Percentiles rank a stretch among this genome's conserved stretches.
Evolutionary conservation across 2,113 vertebrate species (phyloP).

Genomic region (Lepus americanus): DNA sequence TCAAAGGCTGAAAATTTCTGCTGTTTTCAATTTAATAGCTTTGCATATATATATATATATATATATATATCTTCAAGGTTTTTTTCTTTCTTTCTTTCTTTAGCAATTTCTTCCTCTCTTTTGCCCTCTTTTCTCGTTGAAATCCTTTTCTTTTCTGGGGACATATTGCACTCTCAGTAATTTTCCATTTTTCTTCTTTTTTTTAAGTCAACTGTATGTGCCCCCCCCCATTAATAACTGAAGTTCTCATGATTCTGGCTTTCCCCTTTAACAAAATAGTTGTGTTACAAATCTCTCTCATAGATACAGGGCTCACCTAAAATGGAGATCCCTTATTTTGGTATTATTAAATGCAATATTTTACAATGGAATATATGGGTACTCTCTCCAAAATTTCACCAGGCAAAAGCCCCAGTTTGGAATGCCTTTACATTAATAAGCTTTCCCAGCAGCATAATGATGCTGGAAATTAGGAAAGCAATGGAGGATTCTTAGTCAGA

Average conservation of each 20-base stretch:
- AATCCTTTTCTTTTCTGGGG: constrained; percentile 51
- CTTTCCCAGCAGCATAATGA: constrained; percentile 82
- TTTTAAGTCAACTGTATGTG: constrained; percentile 71
- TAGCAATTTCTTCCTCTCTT: not conserved
- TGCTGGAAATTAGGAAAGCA: constrained; percentile 85
- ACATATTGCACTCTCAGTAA: constrained; percentile 46
- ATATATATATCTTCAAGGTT: not conserved
- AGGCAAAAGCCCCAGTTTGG: constrained; percentile 81
- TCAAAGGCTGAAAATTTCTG: constrained; percentile 38
- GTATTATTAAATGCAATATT: constrained; percentile 80
- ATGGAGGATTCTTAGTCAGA: constrained; percentile 82
- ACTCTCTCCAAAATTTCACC: constrained; percentile 77
- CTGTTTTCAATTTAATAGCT: constrained; percentile 32
- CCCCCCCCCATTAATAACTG: constrained; percentile 54
- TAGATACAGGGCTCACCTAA: constrained; percentile 48
- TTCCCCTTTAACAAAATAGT: constrained; percentile 76
- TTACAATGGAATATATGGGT: constrained; percentile 72
- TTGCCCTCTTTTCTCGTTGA: constrained; percentile 34
- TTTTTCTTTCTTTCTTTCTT: not conserved
- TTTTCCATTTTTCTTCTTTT: constrained; percentile 71
- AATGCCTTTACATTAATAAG: constrained; percentile 83
- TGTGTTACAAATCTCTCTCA: constrained; percentile 65
- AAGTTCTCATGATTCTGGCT: constrained; percentile 68
- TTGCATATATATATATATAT: not conserved
- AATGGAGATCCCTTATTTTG: constrained; percentile 66